Evolutionary conservation across 92 coral and sea anemone genomes (phyloP), one percentile per base, ranked within the genome.

Genomic region (Porites cylindrica): DNA sequence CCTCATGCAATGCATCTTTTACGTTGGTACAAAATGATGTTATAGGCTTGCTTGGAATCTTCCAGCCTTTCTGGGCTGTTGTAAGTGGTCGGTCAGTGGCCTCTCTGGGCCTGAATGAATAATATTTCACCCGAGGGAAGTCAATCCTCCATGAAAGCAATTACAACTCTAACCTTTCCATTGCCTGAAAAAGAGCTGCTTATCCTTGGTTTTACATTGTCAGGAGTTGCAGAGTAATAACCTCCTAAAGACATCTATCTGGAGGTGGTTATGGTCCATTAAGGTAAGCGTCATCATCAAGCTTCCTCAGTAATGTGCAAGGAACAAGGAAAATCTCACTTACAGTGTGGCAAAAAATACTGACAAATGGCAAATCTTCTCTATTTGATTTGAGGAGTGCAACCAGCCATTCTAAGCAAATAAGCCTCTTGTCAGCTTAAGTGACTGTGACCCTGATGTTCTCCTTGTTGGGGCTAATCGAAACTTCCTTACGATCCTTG

Each of bases 51-150:
- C n/a, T n/a, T n/a, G n/a, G n/a, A n/a, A 66, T 94, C 94, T 82
- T 18, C 91, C 96, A 70, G 94, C 94, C 43, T 94, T 29, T 20
- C 96, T 93, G 20, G 93, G 94, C 66, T 94, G 91, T 65, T 90
- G 91, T 47, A 90, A 69, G 64, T 87, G 93, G 66, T 90, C 96
- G 11, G 96, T 71, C 18, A 91, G 75, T n/a, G 85, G 80, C 58
- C 92, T 80, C 13, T 92, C 94, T 24, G 92, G 96, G 64, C 93
- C 91, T 82, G 90, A 87, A 51, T 90, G 90, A 17, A 86, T 69
- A 2, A 90, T 80, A 90, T 66, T 51, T 85, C 29, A 93, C 93
- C 72, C 72, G 76, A 19, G 96, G 96, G 21, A 85, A 91, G 78
- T 94, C 93, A 18, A 91, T 90, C 10, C 96, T 94, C 94, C 20